Percentiles rank a stretch among this genome's conserved stretches.
Evolutionary conservation across 2,797 vertebrate species (phyloP).

Genomic region (Selene dorsalis): DNA sequence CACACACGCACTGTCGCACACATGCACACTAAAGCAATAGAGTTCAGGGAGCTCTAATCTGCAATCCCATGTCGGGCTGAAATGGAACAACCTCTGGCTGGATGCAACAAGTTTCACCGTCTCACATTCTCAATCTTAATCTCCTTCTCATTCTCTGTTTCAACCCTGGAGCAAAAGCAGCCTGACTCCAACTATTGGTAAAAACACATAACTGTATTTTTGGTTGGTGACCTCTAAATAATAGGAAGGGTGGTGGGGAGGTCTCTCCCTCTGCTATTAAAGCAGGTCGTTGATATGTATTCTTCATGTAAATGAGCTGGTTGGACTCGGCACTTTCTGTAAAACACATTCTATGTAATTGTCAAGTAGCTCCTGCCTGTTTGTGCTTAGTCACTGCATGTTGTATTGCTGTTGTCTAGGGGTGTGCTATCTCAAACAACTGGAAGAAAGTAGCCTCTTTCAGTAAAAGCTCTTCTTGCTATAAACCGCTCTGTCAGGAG

Average conservation of each 20-base stretch:
- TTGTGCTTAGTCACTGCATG: constrained; percentile 33
- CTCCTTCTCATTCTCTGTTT: constrained; percentile 36
- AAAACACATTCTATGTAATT: constrained; percentile 29
- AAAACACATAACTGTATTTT: constrained; percentile 32
- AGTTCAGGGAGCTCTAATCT: constrained; percentile 57
- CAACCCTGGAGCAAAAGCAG: constrained; percentile 42
- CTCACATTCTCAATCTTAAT: constrained; percentile 17
- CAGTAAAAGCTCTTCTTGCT: constrained; percentile 9
- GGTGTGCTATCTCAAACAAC: constrained; percentile 44
- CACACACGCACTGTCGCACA: neutral
- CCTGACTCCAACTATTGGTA: constrained; percentile 31
- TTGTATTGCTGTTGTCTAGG: constrained; percentile 21
- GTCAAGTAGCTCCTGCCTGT: constrained; percentile 15
- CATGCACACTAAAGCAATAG: constrained; percentile 13
- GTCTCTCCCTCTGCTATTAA: neutral
- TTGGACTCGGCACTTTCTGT: constrained; percentile 9
- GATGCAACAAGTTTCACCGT: constrained; percentile 68
- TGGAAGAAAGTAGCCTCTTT: constrained; percentile 42
- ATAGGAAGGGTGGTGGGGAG: too few species aligned
- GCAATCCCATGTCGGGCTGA: constrained; percentile 60
- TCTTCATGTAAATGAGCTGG: constrained; percentile 10
- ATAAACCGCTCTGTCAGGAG: constrained; percentile 44
- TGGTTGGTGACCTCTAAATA: constrained; percentile 50
- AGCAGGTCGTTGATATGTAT: neutral
- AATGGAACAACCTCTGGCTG: constrained; percentile 61